phyloP scores from a whole-genome alignment of 2,888 invertebrate genomes.

The Altica lythri region DNA sequence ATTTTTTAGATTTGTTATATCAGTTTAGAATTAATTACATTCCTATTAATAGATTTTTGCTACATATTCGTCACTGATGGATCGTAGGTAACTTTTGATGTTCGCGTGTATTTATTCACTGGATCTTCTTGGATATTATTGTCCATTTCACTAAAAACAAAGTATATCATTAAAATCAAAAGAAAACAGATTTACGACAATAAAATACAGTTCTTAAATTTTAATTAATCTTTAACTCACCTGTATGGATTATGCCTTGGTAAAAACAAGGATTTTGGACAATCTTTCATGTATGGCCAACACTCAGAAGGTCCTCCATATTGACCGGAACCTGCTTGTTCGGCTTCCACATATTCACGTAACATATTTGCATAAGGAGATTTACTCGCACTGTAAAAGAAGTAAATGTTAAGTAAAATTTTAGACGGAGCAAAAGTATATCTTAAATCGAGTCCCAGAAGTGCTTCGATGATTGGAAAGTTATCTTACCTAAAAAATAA shows the following conservation, averaged over 20 bases:
- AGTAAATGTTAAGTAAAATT: no score
- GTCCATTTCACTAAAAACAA: constrained; percentile 40
- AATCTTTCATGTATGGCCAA: constrained; percentile 82
- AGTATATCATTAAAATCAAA: background rate
- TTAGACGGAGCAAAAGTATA: no score
- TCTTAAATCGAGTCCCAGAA: no score
- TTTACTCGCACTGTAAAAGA: constrained; percentile 71
- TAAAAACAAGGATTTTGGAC: constrained; percentile 79
- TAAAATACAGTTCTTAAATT: constrained; percentile 5
- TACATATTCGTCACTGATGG: constrained; percentile 47
- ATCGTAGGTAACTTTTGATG: constrained; percentile 48
- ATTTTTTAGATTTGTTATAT: constrained; percentile 40
- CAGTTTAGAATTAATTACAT: constrained; percentile 17
- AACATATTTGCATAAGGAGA: constrained; percentile 77
- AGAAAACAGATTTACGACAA: background rate
- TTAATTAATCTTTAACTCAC: constrained; percentile 48
- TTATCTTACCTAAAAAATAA: constrained; percentile 77
- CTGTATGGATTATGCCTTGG: constrained; percentile 61
- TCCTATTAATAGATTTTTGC: background rate
- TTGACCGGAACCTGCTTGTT: constrained; percentile 72
- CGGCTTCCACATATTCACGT: constrained; percentile 79
- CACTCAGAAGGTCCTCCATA: constrained; percentile 71
- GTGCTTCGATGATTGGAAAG: no score
- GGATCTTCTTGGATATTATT: constrained; percentile 42
- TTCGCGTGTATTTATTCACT: constrained; percentile 24